These are phyloP conservation scores for Oncorhynchus keta DNA, from an alignment of 2,113 vertebrate species.

Conservation along the genomic window DNA sequence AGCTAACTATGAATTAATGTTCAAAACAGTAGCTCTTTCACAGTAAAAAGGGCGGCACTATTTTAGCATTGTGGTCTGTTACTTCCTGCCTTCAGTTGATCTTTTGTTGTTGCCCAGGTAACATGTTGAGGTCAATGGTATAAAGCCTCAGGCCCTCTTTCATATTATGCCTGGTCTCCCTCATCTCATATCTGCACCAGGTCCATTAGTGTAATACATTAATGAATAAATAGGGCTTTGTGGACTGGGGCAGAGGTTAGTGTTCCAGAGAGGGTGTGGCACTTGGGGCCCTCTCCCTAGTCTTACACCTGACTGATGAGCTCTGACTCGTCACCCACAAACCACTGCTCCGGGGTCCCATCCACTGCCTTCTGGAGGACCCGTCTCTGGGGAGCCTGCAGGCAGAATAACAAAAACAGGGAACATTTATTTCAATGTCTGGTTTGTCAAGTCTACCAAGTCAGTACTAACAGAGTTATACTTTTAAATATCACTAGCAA, in stretches of 20 bases:
- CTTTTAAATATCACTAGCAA: no score
- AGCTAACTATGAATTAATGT: slow-evolving; percentile 38
- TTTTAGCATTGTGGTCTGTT: slow-evolving; percentile 37
- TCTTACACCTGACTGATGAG: slow-evolving; percentile 79
- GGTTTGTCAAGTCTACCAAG: no score
- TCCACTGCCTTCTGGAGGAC: slow-evolving; percentile 69
- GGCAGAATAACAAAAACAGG: background rate
- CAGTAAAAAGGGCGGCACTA: slow-evolving; percentile 37
- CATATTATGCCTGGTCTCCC: slow-evolving; percentile 36
- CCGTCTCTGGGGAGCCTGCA: slow-evolving; percentile 69
- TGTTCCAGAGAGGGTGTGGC: background rate
- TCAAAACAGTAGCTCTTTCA: slow-evolving; percentile 47
- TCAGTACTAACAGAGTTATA: no score
- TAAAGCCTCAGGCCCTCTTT: slow-evolving; percentile 15
- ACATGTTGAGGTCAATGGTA: slow-evolving; percentile 25
- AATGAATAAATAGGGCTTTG: slow-evolving; percentile 58
- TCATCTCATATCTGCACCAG: slow-evolving; percentile 11
- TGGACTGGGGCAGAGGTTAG: background rate
- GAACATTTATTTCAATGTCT: background rate
- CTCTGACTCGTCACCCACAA: slow-evolving; percentile 77
- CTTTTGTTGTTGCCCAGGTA: slow-evolving; percentile 14
- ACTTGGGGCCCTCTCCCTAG: slow-evolving; percentile 16
- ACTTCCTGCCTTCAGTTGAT: slow-evolving; percentile 4
- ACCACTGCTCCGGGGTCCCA: slow-evolving; percentile 67
- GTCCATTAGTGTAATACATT: slow-evolving; percentile 57